These are phyloP conservation scores for Diadema setosum DNA, from an alignment of 35 echinoderm and acorn worm genomes.

Conservation along the genomic window DNA sequence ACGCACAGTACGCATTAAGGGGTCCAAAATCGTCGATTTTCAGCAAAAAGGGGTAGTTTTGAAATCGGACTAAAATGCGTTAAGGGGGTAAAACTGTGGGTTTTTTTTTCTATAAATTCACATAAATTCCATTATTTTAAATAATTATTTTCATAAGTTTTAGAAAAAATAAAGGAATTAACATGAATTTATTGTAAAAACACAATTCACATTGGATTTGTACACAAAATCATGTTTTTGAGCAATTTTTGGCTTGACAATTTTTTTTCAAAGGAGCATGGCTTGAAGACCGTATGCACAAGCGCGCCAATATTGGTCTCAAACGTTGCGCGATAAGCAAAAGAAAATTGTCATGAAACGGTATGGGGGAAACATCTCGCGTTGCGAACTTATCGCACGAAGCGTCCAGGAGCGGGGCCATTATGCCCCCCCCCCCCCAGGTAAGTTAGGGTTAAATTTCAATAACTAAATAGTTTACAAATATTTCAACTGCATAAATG, in stretches of 20 bases:
- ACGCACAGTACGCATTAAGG: no score
- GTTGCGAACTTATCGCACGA: neutral
- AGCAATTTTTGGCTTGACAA: neutral
- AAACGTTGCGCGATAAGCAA: neutral
- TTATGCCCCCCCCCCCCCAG: neutral
- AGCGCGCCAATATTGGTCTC: neutral
- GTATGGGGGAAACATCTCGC: neutral
- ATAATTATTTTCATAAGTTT: neutral
- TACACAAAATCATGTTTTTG: neutral
- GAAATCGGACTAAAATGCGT: no score
- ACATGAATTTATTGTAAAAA: neutral
- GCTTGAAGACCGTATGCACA: neutral
- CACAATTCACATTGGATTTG: no score
- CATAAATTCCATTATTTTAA: no score
- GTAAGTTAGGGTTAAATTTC: neutral
- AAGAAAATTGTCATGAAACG: neutral
- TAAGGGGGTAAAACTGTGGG: no score
- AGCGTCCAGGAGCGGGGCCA: neutral
- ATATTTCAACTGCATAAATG: no score
- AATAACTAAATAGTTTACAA: no score
- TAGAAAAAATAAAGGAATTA: neutral
- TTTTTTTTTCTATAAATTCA: no score
- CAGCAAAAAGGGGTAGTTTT: no score
- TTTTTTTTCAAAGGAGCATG: neutral
- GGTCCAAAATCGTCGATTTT: no score